Conservation (phyloP, 2,113 vertebrate genomes). For the Ibidorhyncha struthersii region DNA sequence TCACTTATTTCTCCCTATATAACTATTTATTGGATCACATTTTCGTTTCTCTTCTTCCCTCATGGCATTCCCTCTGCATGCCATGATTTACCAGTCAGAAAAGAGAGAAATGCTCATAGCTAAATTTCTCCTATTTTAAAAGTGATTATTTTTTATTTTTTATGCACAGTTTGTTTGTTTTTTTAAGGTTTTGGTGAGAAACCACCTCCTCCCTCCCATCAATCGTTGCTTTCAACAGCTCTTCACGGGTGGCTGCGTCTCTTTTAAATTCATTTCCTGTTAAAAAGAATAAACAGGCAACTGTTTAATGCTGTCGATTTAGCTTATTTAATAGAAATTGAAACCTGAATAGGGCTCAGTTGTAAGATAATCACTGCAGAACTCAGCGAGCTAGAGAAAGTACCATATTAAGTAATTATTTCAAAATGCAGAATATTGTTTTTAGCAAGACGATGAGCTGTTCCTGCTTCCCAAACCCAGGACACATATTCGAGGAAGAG, state of each 20-base stretch:
- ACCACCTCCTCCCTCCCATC: constrained; percentile 64
- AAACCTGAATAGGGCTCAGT: constrained; percentile 51
- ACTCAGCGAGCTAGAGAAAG: neutral
- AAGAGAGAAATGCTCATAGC: neutral
- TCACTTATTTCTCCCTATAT: neutral
- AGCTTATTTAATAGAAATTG: constrained; percentile 71
- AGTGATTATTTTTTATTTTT: constrained; percentile 44
- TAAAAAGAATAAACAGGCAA: constrained; percentile 76
- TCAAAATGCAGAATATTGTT: neutral
- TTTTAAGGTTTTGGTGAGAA: constrained; percentile 73
- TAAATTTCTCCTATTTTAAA: neutral
- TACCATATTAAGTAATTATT: neutral
- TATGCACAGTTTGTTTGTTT: constrained; percentile 48
- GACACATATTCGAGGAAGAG: neutral
- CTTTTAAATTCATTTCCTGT: constrained; percentile 79
- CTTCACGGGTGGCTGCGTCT: constrained; percentile 73
- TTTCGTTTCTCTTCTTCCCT: neutral
- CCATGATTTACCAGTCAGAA: neutral
- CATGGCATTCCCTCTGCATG: neutral
- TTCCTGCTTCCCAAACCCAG: neutral
- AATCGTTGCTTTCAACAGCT: constrained; percentile 73
- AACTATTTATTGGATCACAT: neutral
- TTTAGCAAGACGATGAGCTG: neutral
- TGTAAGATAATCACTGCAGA: constrained; percentile 40
- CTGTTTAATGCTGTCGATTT: constrained; percentile 71